Percentiles rank a stretch among this genome's conserved stretches.
Conservation (phyloP, 2,797 vertebrate genomes). For the Sphenopsis melanotis region DNA sequence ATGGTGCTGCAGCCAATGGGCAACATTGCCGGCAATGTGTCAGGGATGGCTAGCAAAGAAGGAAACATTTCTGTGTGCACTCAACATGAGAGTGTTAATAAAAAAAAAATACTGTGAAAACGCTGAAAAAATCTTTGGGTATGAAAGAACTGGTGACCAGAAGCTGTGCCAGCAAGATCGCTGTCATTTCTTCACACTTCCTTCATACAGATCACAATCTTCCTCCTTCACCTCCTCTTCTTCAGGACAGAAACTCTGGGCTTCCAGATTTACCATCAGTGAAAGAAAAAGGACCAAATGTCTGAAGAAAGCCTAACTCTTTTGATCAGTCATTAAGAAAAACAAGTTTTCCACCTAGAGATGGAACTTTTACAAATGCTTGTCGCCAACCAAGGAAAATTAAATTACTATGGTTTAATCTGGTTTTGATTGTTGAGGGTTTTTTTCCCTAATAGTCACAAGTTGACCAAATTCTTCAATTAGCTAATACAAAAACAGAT, state of each 20-base stretch:
- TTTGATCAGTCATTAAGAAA: background rate
- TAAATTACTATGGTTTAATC: background rate
- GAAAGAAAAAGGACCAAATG: background rate
- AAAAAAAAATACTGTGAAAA: background rate
- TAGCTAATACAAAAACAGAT: background rate
- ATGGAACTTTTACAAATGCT: background rate
- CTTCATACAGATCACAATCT: background rate
- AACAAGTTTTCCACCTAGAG: background rate
- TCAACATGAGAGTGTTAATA: background rate
- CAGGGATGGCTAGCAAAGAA: background rate
- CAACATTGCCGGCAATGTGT: background rate
- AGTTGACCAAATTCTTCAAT: background rate
- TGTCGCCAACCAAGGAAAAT: background rate
- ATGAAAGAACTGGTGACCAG: background rate
- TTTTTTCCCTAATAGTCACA: background rate
- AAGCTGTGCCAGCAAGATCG: background rate
- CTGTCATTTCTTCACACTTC: conserved; percentile 18
- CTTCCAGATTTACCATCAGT: background rate
- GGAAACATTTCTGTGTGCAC: background rate
- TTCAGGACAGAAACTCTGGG: background rate
- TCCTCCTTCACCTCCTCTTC: conserved; percentile 7
- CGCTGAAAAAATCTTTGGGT: background rate
- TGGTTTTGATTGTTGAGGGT: background rate
- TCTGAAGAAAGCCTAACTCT: background rate
- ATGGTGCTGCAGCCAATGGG: background rate